Percentiles rank a stretch among this genome's conserved stretches.
These are phyloP conservation scores for Tenthredo mesomela DNA, from an alignment of 2,888 invertebrate genomes.

Conservation along the genomic window DNA sequence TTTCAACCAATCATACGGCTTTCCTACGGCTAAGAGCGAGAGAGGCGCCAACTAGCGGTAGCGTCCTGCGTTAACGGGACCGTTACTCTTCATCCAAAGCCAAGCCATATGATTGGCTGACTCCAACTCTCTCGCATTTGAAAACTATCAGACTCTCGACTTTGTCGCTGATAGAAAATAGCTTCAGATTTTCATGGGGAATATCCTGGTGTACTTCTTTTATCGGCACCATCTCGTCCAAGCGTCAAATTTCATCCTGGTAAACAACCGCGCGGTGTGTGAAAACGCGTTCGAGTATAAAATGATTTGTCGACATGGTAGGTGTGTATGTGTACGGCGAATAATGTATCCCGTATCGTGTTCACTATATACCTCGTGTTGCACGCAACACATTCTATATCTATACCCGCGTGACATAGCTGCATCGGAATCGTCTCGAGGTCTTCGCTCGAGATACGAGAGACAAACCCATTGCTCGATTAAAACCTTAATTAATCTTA, in stretches of 20 bases:
- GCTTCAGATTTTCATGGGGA: not conserved
- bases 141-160: not conserved
- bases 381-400: not conserved
- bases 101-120: not conserved
- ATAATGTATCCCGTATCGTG: conserved; percentile 11
- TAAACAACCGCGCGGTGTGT: conserved; percentile 10
- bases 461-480: conserved; percentile 26
- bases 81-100: not conserved
- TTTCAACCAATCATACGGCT: not conserved
- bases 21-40: not conserved
- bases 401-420: conserved; percentile 23
- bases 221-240: not conserved
- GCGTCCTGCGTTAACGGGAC: not conserved
- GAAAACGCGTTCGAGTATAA: conserved; percentile 13
- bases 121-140: not conserved
- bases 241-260: not conserved
- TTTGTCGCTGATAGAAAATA: not conserved
- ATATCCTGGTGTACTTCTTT: not conserved
- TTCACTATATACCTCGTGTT: conserved; percentile 30
- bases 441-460: conserved; percentile 40
- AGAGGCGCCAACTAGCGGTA: conserved; percentile 16
- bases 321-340: not conserved
- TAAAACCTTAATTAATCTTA: conserved; percentile 44
- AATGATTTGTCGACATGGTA: conserved; percentile 20
- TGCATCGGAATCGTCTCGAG: conserved; percentile 40